phyloP scores from a whole-genome alignment of 1,140 invertebrate species.

The Radopholus similis region DNA sequence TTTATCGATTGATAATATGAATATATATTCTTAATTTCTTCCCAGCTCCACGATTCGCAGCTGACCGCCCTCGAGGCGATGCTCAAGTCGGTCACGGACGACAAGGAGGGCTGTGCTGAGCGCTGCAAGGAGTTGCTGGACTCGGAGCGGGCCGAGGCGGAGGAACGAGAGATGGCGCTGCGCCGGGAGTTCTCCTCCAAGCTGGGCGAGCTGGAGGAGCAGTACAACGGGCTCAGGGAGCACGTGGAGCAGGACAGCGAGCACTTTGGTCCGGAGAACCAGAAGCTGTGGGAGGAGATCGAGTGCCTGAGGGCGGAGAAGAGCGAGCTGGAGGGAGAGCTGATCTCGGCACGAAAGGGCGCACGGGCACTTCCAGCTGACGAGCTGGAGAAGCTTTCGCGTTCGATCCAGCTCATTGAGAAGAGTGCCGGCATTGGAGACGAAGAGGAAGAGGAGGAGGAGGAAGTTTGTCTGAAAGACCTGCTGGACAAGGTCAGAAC shows the following conservation, averaged over 20 bases:
- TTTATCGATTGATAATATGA: neutral
- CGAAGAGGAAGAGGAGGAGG: slow-evolving; percentile 2
- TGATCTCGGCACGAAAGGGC: slow-evolving; percentile 5
- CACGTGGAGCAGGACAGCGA: slow-evolving; percentile 41
- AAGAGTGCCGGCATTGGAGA: neutral
- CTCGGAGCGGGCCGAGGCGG: slow-evolving; percentile 46
- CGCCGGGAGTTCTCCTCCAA: slow-evolving; percentile 54
- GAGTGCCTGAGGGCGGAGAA: slow-evolving; percentile 40
- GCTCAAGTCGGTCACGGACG: slow-evolving; percentile 51
- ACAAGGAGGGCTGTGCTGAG: slow-evolving; percentile 53
- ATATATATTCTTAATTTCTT: neutral
- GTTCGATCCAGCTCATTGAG: neutral
- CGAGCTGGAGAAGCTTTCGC: neutral
- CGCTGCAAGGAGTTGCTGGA: slow-evolving; percentile 49
- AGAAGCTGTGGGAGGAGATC: slow-evolving; percentile 50
- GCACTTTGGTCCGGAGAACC: slow-evolving; percentile 47
- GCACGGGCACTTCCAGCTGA: neutral
- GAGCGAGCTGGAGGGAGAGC: slow-evolving; percentile 40
- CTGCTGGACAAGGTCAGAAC: slow-evolving; percentile 15
- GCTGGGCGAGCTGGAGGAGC: slow-evolving; percentile 57
- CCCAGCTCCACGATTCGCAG: slow-evolving; percentile 56
- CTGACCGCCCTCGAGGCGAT: slow-evolving; percentile 56
- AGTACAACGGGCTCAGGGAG: slow-evolving; percentile 53
- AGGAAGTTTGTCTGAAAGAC: slow-evolving; percentile 15
- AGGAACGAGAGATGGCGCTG: slow-evolving; percentile 47